Conservation (phyloP, 23 tunicate genomes). For the Ciona savignyi region DNA sequence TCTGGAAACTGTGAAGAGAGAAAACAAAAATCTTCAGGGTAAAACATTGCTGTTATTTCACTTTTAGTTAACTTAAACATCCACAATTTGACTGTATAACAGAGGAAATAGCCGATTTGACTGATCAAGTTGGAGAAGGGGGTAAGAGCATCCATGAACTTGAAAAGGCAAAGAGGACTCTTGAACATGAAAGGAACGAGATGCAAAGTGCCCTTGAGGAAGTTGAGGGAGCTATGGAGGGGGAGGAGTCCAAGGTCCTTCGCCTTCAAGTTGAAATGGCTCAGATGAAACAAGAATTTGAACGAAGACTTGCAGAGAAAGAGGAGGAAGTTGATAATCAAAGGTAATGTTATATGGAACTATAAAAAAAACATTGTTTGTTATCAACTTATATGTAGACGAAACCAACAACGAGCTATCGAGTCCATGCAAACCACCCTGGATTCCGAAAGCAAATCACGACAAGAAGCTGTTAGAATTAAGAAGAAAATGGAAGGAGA, state of each 20-base stretch:
- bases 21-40: slow-evolving; percentile 97
- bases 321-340: slow-evolving; percentile 90
- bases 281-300: slow-evolving; percentile 90
- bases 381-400: slow-evolving; percentile 54
- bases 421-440: slow-evolving; percentile 97
- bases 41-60: background rate
- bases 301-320: slow-evolving; percentile 87
- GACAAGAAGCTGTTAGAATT: slow-evolving; percentile 97
- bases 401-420: slow-evolving; percentile 84
- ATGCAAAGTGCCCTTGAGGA: slow-evolving; percentile 91
- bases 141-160: slow-evolving; percentile 92
- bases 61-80: background rate
- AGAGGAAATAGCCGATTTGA: slow-evolving; percentile 72
- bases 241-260: slow-evolving; percentile 92
- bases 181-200: slow-evolving; percentile 95
- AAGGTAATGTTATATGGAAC: slow-evolving; percentile 8
- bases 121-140: slow-evolving; percentile 91
- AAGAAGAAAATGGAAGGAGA: slow-evolving; percentile 98
- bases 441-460: slow-evolving; percentile 90
- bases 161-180: slow-evolving; percentile 91
- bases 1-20: slow-evolving; percentile 92
- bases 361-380: no score
- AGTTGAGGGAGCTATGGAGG: slow-evolving; percentile 93
- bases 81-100: slow-evolving; percentile 34
- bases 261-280: slow-evolving; percentile 86